Conservation (phyloP, 2,113 vertebrate genomes). For the Lutjanus erythropterus region DNA sequence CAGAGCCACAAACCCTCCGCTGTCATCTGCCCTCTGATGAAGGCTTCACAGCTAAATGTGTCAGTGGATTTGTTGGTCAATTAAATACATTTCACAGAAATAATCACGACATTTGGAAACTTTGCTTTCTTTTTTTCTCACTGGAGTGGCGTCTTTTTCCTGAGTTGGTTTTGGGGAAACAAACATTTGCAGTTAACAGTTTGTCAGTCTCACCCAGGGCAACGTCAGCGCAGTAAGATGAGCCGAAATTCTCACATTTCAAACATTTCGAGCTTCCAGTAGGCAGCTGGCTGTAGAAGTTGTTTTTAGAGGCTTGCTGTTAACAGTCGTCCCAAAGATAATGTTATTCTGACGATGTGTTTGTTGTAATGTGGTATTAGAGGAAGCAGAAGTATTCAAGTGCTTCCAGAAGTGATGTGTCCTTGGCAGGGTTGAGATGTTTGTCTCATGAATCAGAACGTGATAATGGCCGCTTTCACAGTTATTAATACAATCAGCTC, state of each 20-base stretch:
- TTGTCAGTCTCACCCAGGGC: neutral
- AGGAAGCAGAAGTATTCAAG: slow-evolving; percentile 8
- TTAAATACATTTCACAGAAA: neutral
- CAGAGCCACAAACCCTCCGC: too few species aligned
- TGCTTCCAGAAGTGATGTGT: slow-evolving; percentile 2
- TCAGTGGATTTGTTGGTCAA: neutral
- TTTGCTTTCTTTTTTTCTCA: neutral
- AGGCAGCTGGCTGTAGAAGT: neutral
- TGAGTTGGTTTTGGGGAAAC: neutral
- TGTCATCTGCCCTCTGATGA: neutral
- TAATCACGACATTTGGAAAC: neutral
- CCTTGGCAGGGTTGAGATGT: slow-evolving; percentile 1
- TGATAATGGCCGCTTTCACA: neutral
- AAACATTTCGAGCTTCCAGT: neutral
- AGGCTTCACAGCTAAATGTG: neutral
- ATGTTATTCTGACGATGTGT: slow-evolving; percentile 3
- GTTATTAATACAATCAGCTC: slow-evolving; percentile 12
- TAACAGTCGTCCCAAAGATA: neutral
- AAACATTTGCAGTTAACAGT: neutral
- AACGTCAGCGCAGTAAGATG: neutral
- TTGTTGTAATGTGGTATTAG: neutral
- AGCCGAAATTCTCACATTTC: slow-evolving; percentile 11
- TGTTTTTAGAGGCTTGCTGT: neutral
- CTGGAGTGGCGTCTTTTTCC: neutral
- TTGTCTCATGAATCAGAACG: slow-evolving; percentile 29